Evolutionary conservation across 2,113 vertebrate species (phyloP), one percentile per base, ranked within the genome.

Genomic region (Solenodon paradoxus): DNA sequence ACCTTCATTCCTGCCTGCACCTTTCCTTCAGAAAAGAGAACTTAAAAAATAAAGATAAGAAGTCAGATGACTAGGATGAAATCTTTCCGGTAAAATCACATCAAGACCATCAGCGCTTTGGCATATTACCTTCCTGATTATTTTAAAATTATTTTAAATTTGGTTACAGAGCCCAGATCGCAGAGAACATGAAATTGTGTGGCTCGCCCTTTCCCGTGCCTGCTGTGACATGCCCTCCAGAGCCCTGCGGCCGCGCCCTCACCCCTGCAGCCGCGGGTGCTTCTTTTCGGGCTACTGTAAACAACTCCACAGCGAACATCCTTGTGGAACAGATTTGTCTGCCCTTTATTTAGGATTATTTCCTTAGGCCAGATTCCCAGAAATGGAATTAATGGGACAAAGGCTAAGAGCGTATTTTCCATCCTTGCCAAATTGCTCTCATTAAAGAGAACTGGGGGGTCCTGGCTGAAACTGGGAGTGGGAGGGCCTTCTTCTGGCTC

Each of bases 341-440:
- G 86, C 80, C 81, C 94, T 96, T 92, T 97, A 96, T 97, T 97
- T 97, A 97, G 97, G 96, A 68, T 97, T 97, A 95, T 95, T 97
- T 97, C 90, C 95, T 96, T 95, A 97, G 96, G 96, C 95, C 42
- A 12, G 79, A 97, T 97, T 97, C 97, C 96, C 96, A 97, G 97
- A 96, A 97, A 94, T 69, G 95, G 96, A 95, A 95, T 90, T 93
- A 97, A 84, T 95, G 77, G 95, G 95, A 92, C 96, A 97, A 95
- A 97, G 96, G 96, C 75, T 92, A 92, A 96, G 47, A 72, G 95
- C 92, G 22, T 74, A 79, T 81, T 95, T 96, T 71, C 69, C 5
- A 2, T 57, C 10, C 11, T 68, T 95, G 96, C 96, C 97, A 97
- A 97, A 97, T 61, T 97, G 90, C 80, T 88, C 94, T 97, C 94